Conservation (phyloP, 2,113 vertebrate genomes). For the Patagioenas fasciata region DNA sequence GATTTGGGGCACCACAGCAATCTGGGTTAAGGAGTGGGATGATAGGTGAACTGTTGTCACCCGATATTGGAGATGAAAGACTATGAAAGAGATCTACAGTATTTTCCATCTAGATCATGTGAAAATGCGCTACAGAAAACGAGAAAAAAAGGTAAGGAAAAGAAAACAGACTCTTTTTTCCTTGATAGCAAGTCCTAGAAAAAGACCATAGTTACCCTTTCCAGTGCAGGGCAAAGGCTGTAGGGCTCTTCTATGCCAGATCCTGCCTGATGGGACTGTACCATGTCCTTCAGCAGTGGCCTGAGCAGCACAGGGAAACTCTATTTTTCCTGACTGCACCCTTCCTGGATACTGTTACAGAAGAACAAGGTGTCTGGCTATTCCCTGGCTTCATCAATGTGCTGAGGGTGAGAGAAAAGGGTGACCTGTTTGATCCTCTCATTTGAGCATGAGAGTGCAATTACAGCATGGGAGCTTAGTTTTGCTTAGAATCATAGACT, state of each 20-base stretch:
- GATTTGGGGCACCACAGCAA: neutral
- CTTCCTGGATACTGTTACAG: neutral
- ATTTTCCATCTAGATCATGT: neutral
- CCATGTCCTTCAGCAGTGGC: neutral
- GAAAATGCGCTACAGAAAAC: neutral
- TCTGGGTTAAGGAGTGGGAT: neutral
- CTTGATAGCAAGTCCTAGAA: neutral
- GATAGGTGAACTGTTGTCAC: accelerated
- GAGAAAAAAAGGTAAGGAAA: neutral
- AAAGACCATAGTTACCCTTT: neutral
- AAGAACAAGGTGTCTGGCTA: accelerated
- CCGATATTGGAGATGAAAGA: neutral
- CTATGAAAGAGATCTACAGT: neutral
- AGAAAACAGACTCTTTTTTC: neutral
- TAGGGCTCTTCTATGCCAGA: neutral
- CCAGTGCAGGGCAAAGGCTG: neutral
- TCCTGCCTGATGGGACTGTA: no score
- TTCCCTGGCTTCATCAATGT: accelerated
- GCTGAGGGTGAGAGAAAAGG: neutral
- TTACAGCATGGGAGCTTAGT: neutral
- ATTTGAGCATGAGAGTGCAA: accelerated
- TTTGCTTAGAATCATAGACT: neutral
- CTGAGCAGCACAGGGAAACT: neutral
- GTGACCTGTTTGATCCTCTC: accelerated
- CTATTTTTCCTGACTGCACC: neutral